These are phyloP conservation scores for Varanus salvator DNA, from an alignment of 2,113 vertebrate species.

Conservation along the genomic window DNA sequence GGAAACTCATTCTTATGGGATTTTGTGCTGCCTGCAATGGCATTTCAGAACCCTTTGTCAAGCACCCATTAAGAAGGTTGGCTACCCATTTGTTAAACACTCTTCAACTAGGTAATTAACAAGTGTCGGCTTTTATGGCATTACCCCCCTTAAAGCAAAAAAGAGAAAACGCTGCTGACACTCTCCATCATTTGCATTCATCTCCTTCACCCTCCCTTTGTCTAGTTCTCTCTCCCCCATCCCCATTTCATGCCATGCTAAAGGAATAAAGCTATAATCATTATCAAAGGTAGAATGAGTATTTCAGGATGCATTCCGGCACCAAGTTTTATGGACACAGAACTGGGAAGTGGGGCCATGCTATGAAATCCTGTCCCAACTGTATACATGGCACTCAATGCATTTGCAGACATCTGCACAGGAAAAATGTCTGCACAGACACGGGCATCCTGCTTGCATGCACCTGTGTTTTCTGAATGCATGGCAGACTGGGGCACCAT, in stretches of 20 bases:
- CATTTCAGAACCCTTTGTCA: constrained; percentile 39
- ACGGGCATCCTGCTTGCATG: too few relatives aligned
- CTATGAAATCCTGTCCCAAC: too few relatives aligned
- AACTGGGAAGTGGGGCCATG: too few relatives aligned
- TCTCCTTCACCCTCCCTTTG: constrained; percentile 31
- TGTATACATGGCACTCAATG: too few relatives aligned
- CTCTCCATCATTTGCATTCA: constrained; percentile 15
- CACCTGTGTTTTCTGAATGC: too few relatives aligned
- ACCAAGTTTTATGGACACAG: too few relatives aligned
- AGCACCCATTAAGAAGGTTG: constrained; percentile 37
- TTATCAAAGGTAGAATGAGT: background rate
- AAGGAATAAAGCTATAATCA: background rate
- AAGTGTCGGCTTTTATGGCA: constrained; percentile 36
- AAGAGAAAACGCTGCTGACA: background rate
- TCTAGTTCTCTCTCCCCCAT: background rate
- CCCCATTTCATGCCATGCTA: background rate
- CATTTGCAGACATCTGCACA: too few relatives aligned
- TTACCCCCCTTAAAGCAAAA: background rate
- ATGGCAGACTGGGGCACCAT: too few relatives aligned
- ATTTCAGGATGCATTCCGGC: too few relatives aligned
- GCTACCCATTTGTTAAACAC: constrained; percentile 39
- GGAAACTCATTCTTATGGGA: constrained; percentile 44
- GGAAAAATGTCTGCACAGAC: too few relatives aligned
- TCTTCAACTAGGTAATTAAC: constrained; percentile 23
- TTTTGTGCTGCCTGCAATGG: constrained; percentile 36